Conservation (phyloP, 2,113 vertebrate species). For the Coptodon rendalli region DNA sequence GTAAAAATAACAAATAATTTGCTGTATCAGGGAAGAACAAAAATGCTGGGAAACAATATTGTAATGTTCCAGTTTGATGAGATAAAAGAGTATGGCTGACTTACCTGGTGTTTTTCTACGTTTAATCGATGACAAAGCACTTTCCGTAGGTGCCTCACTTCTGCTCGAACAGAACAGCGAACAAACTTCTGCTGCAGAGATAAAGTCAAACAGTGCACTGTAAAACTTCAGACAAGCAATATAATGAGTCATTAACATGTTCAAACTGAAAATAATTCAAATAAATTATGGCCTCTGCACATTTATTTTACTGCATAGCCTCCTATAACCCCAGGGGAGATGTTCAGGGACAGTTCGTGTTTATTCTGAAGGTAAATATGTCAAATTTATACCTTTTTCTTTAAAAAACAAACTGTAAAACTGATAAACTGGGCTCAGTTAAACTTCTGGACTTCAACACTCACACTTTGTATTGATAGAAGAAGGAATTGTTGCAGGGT, state of each 20-base stretch:
- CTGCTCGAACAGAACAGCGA: constrained; percentile 88
- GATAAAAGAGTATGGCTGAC: background rate
- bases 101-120: constrained; percentile 84
- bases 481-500: background rate
- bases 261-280: background rate
- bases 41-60: background rate
- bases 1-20: accelerated
- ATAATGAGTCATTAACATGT: background rate
- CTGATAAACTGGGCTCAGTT: background rate
- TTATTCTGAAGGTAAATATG: background rate
- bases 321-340: background rate
- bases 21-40: background rate
- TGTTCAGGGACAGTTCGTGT: background rate
- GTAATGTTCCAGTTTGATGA: background rate
- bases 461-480: background rate
- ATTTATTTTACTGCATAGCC: background rate
- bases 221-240: background rate
- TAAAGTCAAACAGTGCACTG: background rate
- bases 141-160: constrained; percentile 88
- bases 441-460: background rate
- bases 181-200: constrained; percentile 88
- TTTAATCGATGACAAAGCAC: constrained; percentile 88
- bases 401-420: background rate
- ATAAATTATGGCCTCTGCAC: background rate
- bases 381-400: background rate